These are phyloP conservation scores for Leptopilina drosophilae DNA, from an alignment of 2,888 invertebrate species.

Conservation along the genomic window DNA sequence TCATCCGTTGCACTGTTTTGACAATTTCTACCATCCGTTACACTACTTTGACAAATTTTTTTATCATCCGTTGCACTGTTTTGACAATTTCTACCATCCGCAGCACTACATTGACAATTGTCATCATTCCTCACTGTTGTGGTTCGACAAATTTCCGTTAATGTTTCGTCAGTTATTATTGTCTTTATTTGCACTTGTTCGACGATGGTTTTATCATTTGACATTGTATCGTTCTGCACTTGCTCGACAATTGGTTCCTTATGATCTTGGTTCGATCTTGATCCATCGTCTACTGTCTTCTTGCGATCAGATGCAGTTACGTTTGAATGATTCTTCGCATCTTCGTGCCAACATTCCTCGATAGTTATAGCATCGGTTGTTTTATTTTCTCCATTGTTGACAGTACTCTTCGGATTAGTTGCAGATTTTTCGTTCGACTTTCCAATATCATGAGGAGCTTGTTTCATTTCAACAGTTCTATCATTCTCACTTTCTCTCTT, in stretches of 20 bases:
- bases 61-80: too few species aligned
- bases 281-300: slow-evolving; percentile 59
- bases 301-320: slow-evolving; percentile 57
- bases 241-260: slow-evolving; percentile 59
- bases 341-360: slow-evolving; percentile 65
- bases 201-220: neutral
- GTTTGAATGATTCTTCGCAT: slow-evolving; percentile 56
- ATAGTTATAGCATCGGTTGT: slow-evolving; percentile 7
- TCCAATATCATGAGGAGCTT: too few species aligned
- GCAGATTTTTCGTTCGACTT: neutral
- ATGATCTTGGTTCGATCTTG: slow-evolving; percentile 53
- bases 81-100: too few species aligned
- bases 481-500: too few species aligned
- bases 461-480: neutral
- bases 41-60: too few species aligned
- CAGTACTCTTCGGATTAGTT: slow-evolving; percentile 17
- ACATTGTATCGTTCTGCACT: slow-evolving; percentile 41
- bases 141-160: neutral
- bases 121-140: too few species aligned
- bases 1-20: too few species aligned
- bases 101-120: too few species aligned
- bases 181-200: too few species aligned
- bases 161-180: too few species aligned
- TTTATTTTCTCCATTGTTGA: neutral
- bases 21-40: too few species aligned